Evolutionary conservation across 2,113 vertebrate genomes (phyloP).

Genomic region (Panthera leo): DNA sequence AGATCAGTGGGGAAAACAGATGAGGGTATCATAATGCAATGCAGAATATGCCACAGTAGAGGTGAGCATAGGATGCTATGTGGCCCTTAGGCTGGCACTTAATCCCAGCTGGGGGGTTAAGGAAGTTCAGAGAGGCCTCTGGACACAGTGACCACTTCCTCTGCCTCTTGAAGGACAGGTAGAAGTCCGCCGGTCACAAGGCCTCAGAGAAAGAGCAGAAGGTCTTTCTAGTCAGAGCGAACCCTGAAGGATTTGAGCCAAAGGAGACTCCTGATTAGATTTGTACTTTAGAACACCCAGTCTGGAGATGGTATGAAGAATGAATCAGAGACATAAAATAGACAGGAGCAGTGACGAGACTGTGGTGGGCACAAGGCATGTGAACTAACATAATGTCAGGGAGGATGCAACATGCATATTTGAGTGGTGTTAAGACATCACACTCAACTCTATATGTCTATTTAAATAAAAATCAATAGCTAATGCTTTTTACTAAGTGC

Average conservation of each 20-base stretch:
- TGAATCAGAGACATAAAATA: not conserved
- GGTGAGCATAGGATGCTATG: not conserved
- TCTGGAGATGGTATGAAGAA: not conserved
- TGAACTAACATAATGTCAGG: not conserved
- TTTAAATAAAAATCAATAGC: not conserved
- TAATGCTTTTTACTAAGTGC: not conserved
- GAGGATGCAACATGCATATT: not conserved
- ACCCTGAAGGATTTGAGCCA: not conserved
- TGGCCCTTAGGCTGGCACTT: not conserved
- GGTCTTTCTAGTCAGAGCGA: not conserved
- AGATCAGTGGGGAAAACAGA: not conserved
- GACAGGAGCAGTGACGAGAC: not conserved
- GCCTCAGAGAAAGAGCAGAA: not conserved
- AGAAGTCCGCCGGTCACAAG: not conserved
- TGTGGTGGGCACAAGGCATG: not conserved
- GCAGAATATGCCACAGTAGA: accelerated
- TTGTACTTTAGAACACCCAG: not conserved
- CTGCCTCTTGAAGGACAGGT: not conserved
- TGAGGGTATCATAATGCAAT: not conserved
- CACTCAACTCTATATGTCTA: not conserved
- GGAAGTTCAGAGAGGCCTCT: not conserved
- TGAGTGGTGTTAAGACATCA: not conserved
- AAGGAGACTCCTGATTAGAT: not conserved
- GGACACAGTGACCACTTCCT: not conserved
- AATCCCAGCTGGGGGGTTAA: not conserved